Percentiles rank a stretch among this genome's conserved stretches.
phyloP scores from a whole-genome alignment of 2,113 vertebrate species.

The Entelurus aequoreus region DNA sequence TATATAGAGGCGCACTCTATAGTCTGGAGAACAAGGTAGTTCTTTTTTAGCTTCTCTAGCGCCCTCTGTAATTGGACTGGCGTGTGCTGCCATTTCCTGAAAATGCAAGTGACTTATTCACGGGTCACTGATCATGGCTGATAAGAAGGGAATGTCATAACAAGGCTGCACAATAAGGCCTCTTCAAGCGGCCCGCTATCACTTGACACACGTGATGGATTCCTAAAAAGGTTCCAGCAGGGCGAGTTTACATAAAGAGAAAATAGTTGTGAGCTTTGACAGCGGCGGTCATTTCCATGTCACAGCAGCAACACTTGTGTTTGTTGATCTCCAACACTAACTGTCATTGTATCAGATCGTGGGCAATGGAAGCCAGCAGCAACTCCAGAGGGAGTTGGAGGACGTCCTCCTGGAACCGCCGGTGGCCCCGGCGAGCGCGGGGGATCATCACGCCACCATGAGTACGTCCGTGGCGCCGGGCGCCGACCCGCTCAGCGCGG shows the following conservation, averaged over 20 bases:
- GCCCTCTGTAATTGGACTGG: too few species aligned
- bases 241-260: slow-evolving; percentile 6
- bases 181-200: slow-evolving; percentile 3
- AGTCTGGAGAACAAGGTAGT: too few species aligned
- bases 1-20: too few species aligned
- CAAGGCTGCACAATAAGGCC: slow-evolving; percentile 4
- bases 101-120: too few species aligned
- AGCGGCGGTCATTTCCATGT: not conserved
- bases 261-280: not conserved
- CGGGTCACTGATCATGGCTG: not conserved
- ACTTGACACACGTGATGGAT: not conserved
- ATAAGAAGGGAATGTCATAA: slow-evolving; percentile 5
- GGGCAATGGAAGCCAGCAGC: slow-evolving; percentile 97
- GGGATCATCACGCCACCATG: slow-evolving; percentile 56
- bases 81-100: too few species aligned
- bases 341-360: slow-evolving; percentile 76
- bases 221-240: not conserved
- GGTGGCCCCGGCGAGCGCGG: slow-evolving; percentile 60
- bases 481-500: slow-evolving; percentile 72
- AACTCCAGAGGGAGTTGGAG: slow-evolving; percentile 90
- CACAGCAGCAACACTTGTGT: too few species aligned
- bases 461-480: slow-evolving; percentile 51
- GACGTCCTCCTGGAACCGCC: slow-evolving; percentile 97
- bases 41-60: too few species aligned
- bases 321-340: too few species aligned